phyloP scores from a whole-genome alignment of 2,888 invertebrate genomes.

The Molorchus minor region DNA sequence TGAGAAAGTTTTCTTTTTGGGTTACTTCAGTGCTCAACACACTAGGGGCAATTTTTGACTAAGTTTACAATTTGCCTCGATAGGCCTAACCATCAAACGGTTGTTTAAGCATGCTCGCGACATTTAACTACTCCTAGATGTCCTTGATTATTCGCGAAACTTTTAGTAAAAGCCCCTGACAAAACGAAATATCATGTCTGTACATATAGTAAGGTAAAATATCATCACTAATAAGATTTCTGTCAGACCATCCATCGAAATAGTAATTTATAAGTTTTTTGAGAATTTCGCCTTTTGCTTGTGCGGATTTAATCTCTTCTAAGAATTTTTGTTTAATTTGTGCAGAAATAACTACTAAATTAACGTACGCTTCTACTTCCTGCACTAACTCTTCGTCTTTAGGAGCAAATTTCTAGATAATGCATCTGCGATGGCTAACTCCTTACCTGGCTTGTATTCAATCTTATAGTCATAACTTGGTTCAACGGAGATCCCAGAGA shows the following conservation, averaged over 20 bases:
- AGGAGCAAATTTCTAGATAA: neutral
- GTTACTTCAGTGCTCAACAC: slow-evolving; percentile 30
- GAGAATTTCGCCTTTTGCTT: neutral
- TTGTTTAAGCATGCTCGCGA: slow-evolving; percentile 19
- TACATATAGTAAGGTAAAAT: slow-evolving; percentile 15
- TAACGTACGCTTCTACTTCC: neutral
- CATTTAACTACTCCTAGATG: slow-evolving; percentile 31
- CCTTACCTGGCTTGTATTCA: slow-evolving; percentile 19
- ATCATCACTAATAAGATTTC: too few relatives aligned
- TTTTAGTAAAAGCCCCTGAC: slow-evolving; percentile 23
- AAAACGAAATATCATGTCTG: slow-evolving; percentile 24
- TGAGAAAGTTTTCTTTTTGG: slow-evolving; percentile 31
- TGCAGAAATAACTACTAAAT: neutral
- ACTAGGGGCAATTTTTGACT: slow-evolving; percentile 33
- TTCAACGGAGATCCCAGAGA: too few relatives aligned
- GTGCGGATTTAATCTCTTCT: slow-evolving; percentile 2
- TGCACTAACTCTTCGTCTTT: neutral
- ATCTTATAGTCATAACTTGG: too few relatives aligned
- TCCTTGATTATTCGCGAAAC: slow-evolving; percentile 24
- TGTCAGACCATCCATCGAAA: too few relatives aligned
- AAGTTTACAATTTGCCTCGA: slow-evolving; percentile 26
- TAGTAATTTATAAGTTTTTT: too few relatives aligned
- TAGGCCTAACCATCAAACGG: slow-evolving; percentile 28
- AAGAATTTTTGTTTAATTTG: slow-evolving; percentile 14
- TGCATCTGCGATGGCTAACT: slow-evolving; percentile 22